Conservation (phyloP, 2,797 vertebrate species). For the Hoplostethus atlanticus region DNA sequence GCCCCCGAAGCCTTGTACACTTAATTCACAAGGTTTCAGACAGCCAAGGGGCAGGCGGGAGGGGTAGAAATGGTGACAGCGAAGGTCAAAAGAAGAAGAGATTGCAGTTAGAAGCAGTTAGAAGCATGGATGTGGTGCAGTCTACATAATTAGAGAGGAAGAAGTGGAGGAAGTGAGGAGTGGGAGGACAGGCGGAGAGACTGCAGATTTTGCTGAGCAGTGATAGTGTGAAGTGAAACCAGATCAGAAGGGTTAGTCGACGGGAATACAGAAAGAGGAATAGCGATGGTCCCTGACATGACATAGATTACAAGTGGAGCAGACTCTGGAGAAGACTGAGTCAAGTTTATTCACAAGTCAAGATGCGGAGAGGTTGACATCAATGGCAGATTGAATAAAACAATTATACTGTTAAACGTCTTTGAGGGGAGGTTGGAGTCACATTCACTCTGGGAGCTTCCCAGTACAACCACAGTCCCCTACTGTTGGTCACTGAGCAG, state of each 20-base stretch:
- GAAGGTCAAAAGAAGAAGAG: conserved; percentile 51
- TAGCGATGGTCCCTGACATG: neutral
- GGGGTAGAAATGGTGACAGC: conserved; percentile 27
- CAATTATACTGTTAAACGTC: conserved; percentile 6
- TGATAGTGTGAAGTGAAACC: conserved; percentile 28
- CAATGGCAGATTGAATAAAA: neutral
- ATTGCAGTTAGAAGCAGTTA: conserved; percentile 10
- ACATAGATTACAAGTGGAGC: neutral
- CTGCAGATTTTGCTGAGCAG: conserved; percentile 30
- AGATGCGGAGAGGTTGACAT: no score
- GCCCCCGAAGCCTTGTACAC: conserved; percentile 19
- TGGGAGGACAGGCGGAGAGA: neutral
- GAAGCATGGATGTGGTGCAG: neutral
- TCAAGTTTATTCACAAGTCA: no score
- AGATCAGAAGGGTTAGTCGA: conserved; percentile 9
- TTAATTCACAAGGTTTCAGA: conserved; percentile 28
- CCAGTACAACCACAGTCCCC: no score
- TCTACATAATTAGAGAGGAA: neutral
- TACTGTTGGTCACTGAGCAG: no score
- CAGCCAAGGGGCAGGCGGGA: conserved; percentile 20
- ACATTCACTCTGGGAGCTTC: no score
- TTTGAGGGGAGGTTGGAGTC: neutral
- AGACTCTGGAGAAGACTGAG: no score
- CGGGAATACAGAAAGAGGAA: conserved; percentile 20
- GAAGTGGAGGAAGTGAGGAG: no score